phyloP scores from a whole-genome alignment of 2,888 invertebrate genomes.

The Noctua janthina region DNA sequence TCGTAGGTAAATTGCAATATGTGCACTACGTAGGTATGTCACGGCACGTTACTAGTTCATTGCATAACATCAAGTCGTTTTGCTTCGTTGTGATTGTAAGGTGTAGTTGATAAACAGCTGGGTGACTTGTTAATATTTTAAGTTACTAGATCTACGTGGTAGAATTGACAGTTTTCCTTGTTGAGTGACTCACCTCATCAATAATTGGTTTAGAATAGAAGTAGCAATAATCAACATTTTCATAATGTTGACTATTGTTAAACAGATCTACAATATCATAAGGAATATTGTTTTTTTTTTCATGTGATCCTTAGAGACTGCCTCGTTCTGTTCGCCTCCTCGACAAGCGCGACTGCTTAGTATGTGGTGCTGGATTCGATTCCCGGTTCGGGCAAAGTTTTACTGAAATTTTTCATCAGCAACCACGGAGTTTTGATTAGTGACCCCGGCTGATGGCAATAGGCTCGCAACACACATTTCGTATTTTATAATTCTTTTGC shows the following conservation, averaged over 20 bases:
- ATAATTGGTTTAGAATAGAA: background rate
- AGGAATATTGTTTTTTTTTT: background rate
- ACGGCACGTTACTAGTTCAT: conserved; percentile 10
- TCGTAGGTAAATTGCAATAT: background rate
- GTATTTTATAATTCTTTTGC: no score
- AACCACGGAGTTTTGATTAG: no score
- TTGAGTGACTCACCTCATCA: conserved; percentile 5
- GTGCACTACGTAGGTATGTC: background rate
- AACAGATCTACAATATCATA: background rate
- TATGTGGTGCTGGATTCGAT: no score
- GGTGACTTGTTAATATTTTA: conserved; percentile 2
- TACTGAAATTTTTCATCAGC: no score
- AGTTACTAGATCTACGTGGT: background rate
- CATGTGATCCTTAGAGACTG: background rate
- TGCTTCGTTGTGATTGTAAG: conserved; percentile 5
- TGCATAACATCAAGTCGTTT: conserved; percentile 25
- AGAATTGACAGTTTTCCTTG: conserved; percentile 11
- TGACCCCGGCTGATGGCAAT: no score
- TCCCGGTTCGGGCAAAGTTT: no score
- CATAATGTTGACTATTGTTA: background rate
- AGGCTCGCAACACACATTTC: no score
- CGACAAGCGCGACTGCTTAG: no score
- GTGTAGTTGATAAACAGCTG: conserved; percentile 9
- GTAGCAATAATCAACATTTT: background rate
- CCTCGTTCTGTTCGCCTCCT: no score